Evolutionary conservation across 2,888 invertebrate genomes (phyloP), one percentile per base, ranked within the genome.

Genomic region (Tholera decimalis): DNA sequence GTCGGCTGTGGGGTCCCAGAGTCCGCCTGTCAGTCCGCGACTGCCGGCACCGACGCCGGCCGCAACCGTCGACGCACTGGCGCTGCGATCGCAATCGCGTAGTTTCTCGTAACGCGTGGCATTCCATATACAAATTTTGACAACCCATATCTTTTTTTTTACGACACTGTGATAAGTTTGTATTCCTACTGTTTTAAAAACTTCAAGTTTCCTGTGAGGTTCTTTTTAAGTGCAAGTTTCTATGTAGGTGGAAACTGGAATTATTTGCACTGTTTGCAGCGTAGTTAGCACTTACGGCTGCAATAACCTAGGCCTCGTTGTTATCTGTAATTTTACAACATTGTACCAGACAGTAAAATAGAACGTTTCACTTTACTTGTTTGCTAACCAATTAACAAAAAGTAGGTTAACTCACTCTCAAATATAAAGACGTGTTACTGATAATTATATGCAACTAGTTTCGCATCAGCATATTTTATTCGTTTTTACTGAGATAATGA

Each of bases 11-110:
- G 57, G 73, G 73, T 70, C 73, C 65, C 70, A 24, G 49, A 33
- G 70, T 41, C 39, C 39, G 46, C 5, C 46, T 66, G 55, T 83
- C 87, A 88, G 88, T 88, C 68, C 80, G 86, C 83, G 84, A 77
- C 72, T 70, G 85, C 65, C 85, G 78, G 73, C 80, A 66, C 46
- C 79, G 73, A 72, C 69, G 79, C 73, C 77, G 78, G 78, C 76
- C 76, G 78, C 51, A 24, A 37, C n/a, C 30, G 53, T 55, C 39
- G 53, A 46, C 64, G 61, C 41, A 62, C 39, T 73, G 69, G 74
- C 73, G 73, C 79, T 69, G 62, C 60, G 47, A 64, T 74, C 80
- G 77, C 70, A 55, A 49, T 54, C 72, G 35, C 44, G 60, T 63
- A 62, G 46, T 61, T 51, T 43, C 15, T 41, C 46, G 66, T 61